Base-by-base conservation (phyloP, 2,888 invertebrate species). In the Melitaea athalia region DNA sequence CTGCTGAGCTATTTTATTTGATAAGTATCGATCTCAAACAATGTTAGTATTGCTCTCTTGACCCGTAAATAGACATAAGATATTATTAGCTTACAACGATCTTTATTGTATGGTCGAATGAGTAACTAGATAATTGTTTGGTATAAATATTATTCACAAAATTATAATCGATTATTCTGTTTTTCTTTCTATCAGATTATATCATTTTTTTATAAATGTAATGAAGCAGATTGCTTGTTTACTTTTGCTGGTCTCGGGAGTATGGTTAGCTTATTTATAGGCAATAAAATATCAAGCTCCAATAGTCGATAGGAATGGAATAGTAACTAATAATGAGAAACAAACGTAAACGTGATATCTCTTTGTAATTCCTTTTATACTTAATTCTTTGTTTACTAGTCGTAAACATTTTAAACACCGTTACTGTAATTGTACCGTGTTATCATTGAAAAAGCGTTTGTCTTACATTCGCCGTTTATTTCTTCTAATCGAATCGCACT, bases 1-100 rank as follows among this genome's bases (percentile, higher is more conserved):
- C 86, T 82, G 88, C 87, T 85, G 88, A 72, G 86, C 85, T 85
- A 88, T 83, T 83, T 87, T 88, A 86, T 89, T 86, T 80, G 88
- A 89, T 90, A 85, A 83, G 79, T 83, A 86, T 85, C 84, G 79
- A 80, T 82, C 83, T 80, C 78, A 74, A 71, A 76, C 70, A 76
- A 83, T 83, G 84, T 66, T 79, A 75, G 78, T 79, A 80, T 87
- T 85, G 82, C 87, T 83, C 89, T 72, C 85, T 83, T 89, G 81
- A 88, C 87, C 87, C 77, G 81, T 83, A 83, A 85, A 85, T 81
- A 84, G 81, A 81, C 82, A 81, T 81, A 79, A 73, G 79, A 81
- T 81, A 76, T 33, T 60, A 31, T 33, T 60, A 31, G 42, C 31
- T 15, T 42, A 55, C 61, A 57, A 67, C 31, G 43, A 57, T n/a